These are phyloP conservation scores for Pseudococcus longispinus DNA, from an alignment of 2,888 invertebrate species.

Conservation along the genomic window DNA sequence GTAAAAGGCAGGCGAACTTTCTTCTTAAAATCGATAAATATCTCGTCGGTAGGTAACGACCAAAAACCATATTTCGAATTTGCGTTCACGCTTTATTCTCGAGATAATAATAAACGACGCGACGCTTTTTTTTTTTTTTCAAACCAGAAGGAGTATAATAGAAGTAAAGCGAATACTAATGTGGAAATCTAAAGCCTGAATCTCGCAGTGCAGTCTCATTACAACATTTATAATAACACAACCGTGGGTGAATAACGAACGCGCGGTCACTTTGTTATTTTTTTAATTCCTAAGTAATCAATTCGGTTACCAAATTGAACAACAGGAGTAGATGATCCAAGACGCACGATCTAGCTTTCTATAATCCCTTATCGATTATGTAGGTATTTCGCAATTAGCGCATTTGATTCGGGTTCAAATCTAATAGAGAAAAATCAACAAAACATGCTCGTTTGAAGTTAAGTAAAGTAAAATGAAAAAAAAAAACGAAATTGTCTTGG, in stretches of 20 bases:
- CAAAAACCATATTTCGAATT: neutral
- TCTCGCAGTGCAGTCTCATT: neutral
- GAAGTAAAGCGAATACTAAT: neutral
- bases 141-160: neutral
- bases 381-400: slow-evolving; percentile 2
- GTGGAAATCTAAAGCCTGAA: neutral
- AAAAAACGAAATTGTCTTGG: slow-evolving; percentile 1
- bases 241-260: neutral
- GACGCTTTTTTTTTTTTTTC: neutral
- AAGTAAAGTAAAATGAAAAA: neutral
- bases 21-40: slow-evolving; percentile 16
- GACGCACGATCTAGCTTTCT: neutral
- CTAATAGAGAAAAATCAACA: neutral
- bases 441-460: slow-evolving; percentile 5
- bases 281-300: neutral
- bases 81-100: neutral
- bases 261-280: neutral
- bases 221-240: neutral
- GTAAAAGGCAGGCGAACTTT: neutral
- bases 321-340: neutral
- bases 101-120: neutral
- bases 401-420: slow-evolving; percentile 16
- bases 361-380: slow-evolving; percentile 5
- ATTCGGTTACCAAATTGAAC: neutral
- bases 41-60: neutral